Evolutionary conservation across 2,797 vertebrate species (phyloP).

Genomic region (Parambassis ranga): DNA sequence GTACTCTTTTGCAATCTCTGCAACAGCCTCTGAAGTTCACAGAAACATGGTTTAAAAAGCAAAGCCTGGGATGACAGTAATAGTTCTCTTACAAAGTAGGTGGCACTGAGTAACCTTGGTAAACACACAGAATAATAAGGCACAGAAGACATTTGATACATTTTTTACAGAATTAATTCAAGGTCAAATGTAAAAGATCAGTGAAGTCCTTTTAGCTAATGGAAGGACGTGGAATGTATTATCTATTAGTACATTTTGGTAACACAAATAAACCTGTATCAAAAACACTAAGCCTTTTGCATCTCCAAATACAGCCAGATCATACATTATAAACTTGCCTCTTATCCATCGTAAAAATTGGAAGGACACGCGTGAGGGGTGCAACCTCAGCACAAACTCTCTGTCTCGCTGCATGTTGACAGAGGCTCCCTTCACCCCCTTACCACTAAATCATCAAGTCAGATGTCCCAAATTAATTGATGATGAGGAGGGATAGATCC

Average conservation of each 20-base stretch:
- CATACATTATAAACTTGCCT: constrained; percentile 61
- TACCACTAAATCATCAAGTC: constrained; percentile 16
- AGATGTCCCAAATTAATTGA: constrained; percentile 15
- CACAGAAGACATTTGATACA: neutral
- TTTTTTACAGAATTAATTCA: neutral
- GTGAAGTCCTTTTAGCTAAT: neutral
- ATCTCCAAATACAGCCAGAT: neutral
- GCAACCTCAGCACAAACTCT: constrained; percentile 36
- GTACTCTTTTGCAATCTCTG: constrained; percentile 90
- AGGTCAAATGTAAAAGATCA: neutral
- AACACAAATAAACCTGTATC: neutral
- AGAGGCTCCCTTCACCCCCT: constrained; percentile 42
- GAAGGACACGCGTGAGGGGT: constrained; percentile 60
- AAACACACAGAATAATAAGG: neutral
- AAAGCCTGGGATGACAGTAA: too few relatives aligned
- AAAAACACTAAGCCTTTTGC: neutral
- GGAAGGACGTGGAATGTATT: neutral
- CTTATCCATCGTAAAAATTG: constrained; percentile 72
- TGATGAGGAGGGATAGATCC: neutral
- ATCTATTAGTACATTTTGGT: neutral
- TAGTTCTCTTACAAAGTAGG: neutral
- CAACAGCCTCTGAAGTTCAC: constrained; percentile 84
- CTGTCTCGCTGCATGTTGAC: constrained; percentile 65
- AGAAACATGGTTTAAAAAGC: neutral
- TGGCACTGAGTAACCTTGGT: neutral